Evolutionary conservation across 2,888 invertebrate species (phyloP).

Genomic region (Spodoptera exigua): DNA sequence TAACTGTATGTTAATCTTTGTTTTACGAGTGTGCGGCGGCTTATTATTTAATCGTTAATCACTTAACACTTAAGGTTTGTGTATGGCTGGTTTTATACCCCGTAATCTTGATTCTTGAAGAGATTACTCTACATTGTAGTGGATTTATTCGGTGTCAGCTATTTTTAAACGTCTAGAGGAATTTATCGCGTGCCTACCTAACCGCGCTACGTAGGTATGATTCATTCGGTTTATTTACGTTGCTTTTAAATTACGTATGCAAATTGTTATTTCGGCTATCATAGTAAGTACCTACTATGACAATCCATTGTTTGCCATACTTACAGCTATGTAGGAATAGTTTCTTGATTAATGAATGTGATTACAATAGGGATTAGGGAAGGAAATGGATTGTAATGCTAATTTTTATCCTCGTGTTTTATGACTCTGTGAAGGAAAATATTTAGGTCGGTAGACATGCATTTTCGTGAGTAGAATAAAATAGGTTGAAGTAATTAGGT

Average conservation of each 20-base stretch:
- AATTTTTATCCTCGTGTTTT: constrained; percentile 1
- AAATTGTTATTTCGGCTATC: constrained; percentile 46
- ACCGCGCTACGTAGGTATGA: constrained; percentile 34
- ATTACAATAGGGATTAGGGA: constrained; percentile 9
- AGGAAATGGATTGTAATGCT: constrained; percentile 10
- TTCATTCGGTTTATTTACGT: constrained; percentile 49
- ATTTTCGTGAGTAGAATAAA: constrained; percentile 18
- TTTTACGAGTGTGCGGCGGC: constrained; percentile 86
- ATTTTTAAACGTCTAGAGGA: constrained; percentile 57
- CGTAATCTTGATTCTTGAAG: constrained; percentile 61
- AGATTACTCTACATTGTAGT: constrained; percentile 58
- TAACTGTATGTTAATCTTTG: constrained; percentile 89
- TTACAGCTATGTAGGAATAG: constrained; percentile 3
- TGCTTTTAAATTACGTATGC: constrained; percentile 31
- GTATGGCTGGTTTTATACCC: constrained; percentile 75
- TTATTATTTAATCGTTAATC: constrained; percentile 88
- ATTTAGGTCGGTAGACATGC: background rate
- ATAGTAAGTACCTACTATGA: constrained; percentile 27
- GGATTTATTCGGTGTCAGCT: constrained; percentile 55
- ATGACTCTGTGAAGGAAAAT: constrained; percentile 1
- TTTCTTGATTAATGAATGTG: constrained; percentile 18
- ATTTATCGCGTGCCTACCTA: constrained; percentile 49
- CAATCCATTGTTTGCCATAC: constrained; percentile 24
- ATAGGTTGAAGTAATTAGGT: background rate
- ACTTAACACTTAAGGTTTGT: constrained; percentile 82